Base-by-base conservation (phyloP, 2,113 vertebrate species). In the Typhlomys cinereus region DNA sequence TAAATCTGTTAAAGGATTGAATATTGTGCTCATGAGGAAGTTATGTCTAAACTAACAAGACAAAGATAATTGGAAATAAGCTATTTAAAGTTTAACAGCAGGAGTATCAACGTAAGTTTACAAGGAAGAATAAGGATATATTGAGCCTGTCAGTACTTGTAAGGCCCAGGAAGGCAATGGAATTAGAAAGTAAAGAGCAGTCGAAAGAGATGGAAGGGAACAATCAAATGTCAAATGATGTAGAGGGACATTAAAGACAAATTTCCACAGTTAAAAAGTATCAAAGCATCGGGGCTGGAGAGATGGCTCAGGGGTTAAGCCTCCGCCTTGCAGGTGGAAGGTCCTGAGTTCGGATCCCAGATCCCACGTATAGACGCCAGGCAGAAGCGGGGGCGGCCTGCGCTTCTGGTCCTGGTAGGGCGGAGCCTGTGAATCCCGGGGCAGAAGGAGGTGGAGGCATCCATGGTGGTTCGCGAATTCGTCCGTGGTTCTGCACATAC, bases 121-220 rank as follows among this genome's bases (percentile, higher is more conserved):
- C 15, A 85, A 11, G 1, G 4, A 50, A 10, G 50, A n/a, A 29
- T 20, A 75, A 8, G 27, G n/a, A 12, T 12, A 18, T 3, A 4
- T 5, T 74, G 27, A 66, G 6, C 23, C 4, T 52, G 52, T 29
- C 11, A 34, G 5, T 29, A 23, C 29, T 21, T 75, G 1, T 2
- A 81, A 81, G 50, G 20, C 8, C 5, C 17, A 66, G 59, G 14
- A 82, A 64, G 90, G 74, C 64, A 3, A 4, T 46, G 15, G 2
- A 59, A 11, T 2, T n/a, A 48, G 23, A 71, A 12, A 46, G 36
- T 4, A 57, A 54, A 88, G 4, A 88, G 9, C 5, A 66, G 13
- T 8, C 9, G 6, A 0, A 31, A 7, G 4, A 61, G n/a, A 62
- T 31, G 12, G 44, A 1, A 8, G 1, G n/a, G 13, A 15, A 29